Base-by-base conservation (phyloP, 2,888 invertebrate genomes). In the Caenorhabditis becei region DNA sequence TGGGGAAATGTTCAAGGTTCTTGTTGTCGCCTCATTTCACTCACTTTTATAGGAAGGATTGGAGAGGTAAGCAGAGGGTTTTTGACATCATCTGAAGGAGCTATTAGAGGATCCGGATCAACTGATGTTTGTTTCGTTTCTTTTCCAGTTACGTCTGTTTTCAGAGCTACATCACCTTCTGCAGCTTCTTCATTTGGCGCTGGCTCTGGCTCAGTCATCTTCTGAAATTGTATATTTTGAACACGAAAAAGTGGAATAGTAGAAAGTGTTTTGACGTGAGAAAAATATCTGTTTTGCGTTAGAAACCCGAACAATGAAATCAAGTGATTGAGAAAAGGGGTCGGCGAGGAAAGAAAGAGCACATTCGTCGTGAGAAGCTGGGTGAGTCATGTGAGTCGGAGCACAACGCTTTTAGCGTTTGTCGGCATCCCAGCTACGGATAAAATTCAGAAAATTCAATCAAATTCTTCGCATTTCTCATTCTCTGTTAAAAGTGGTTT, bases 161-260 rank as follows among this genome's bases (percentile, higher is more conserved):
- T 32, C 47, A 18, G 1, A 24, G 26, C 49, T 16, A 10, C 1
- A n/a, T 74, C 49, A 14, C 54, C 58, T n/a, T 32, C 26, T 14
- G 59, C 24, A 7, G 47, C 49, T 26, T 59, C 66, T 20, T 75
- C 74, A 44, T 53, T 58, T 2, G 58, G 54, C 18, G 71, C 71
- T n/a, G 72, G 35, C n/a, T 59, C 66, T 41, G 59, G 61, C 44
- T 75, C 75, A n/a, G 58, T 44, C 75, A 75, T 75, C 61, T 10
- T 47, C 66, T 75, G 61, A 44, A 65, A 65, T 53, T 16, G 54
- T 61, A 66, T 61, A 75, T 51, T 58, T 20, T 51, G 28, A 49
- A 26, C 54, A 26, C 14, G 41, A 14, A 41, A 26, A 20, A 35
- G 11, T 5, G 44, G 18, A 16, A 59, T 28, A 41, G 44, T 3